Evolutionary conservation across 2,113 vertebrate genomes (phyloP).

Genomic region (Callithrix jacchus): DNA sequence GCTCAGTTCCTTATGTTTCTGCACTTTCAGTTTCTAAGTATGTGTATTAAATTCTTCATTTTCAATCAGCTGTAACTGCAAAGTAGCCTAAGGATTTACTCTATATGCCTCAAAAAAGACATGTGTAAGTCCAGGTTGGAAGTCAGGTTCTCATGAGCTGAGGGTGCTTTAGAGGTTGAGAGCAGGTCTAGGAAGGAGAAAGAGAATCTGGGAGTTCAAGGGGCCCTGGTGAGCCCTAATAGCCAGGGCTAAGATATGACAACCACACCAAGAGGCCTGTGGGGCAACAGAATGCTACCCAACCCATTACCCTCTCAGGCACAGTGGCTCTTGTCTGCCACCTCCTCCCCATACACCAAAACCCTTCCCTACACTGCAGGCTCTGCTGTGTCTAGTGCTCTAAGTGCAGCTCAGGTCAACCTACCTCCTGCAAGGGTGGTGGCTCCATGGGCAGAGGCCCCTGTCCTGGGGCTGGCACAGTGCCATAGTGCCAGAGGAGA

Average conservation of each 20-base stretch:
- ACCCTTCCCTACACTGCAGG: background rate
- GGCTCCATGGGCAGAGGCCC: rapidly evolving
- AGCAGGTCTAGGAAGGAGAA: background rate
- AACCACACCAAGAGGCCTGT: background rate
- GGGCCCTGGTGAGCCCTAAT: background rate
- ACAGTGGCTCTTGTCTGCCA: no score
- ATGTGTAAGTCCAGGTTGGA: background rate
- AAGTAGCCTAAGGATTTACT: background rate
- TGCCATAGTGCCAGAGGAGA: background rate
- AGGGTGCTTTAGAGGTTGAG: background rate
- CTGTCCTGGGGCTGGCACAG: background rate
- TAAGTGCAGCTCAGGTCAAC: no score
- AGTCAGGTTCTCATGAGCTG: background rate
- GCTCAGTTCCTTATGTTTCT: background rate
- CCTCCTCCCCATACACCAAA: no score
- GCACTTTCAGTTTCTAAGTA: background rate
- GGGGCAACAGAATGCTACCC: background rate
- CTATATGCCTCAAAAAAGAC: background rate
- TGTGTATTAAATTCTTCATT: background rate
- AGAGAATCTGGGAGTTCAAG: background rate
- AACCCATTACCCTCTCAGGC: rapidly evolving
- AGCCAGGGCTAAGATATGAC: background rate
- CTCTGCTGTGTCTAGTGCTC: background rate
- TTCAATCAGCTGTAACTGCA: slow-evolving; percentile 2
- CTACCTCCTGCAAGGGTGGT: background rate